Evolutionary conservation across 2,113 vertebrate genomes (phyloP), one percentile per base, ranked within the genome.

Genomic region (Motacilla tschutschensis): DNA sequence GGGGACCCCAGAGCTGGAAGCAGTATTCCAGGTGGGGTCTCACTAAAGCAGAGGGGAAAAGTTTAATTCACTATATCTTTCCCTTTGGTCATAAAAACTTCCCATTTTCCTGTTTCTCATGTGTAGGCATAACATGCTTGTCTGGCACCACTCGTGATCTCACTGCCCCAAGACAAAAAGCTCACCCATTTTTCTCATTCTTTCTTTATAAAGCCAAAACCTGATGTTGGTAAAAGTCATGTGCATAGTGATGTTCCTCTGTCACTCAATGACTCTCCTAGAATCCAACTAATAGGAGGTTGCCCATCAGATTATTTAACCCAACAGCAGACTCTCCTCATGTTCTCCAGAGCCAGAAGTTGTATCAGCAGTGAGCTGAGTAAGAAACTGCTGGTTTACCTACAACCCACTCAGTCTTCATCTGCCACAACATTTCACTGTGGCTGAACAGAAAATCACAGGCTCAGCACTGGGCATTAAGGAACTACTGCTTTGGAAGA

Each of bases 61-160:
- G 55, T 29, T 47, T 29, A 31, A 65, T 48, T 55, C 5, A 14
- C 22, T 24, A 0, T 2, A 5, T 38, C 48, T 59, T 73, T 60
- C 38, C 28, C 28, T 70, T 62, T 4, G 7, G 33, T 12, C 10
- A 4, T 26, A 29, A 11, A 54, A 25, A 12, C 43, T 17, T 38
- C 3, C 8, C 3, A 3, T 17, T 35, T 33, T 14, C 43, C 14
- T 0, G 0, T 64, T 75, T 20, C 36, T 70, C 13, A 4, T 3
- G 19, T 14, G 10, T 48, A 19, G 26, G 28, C 33, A 35, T 17
- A 16, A 35, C 0, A 5, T 2, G 0, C 7, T 50, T 35, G 14
- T 26, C 31, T 55, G 38, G 21, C 6, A 36, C 2, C 18, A 54
- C 17, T 24, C 38, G 9, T 36, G 12, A 29, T 7, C 25, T 46